Conservation (phyloP, 2,888 invertebrate genomes). For the Branchinecta sandiegonensis region DNA sequence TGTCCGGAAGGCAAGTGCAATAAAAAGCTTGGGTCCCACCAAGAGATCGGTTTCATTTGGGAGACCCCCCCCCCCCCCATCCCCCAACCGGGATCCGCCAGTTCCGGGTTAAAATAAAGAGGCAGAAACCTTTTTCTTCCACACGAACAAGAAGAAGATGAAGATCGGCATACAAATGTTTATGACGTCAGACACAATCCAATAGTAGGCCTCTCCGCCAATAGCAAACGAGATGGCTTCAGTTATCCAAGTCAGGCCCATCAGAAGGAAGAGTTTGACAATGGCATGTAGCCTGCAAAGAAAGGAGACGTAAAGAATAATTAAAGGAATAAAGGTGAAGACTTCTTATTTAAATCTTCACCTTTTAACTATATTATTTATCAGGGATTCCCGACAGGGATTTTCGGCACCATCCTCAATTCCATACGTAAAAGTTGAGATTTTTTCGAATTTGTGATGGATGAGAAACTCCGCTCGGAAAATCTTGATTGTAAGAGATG, state of each 20-base stretch:
- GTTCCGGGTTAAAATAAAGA: neutral
- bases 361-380: too few species aligned
- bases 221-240: slow-evolving; percentile 29
- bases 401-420: too few species aligned
- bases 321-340: too few species aligned
- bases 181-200: slow-evolving; percentile 27
- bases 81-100: neutral
- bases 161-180: slow-evolving; percentile 29
- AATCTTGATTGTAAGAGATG: too few species aligned
- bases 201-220: slow-evolving; percentile 26
- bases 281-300: slow-evolving; percentile 27
- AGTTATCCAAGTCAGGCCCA: slow-evolving; percentile 29
- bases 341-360: too few species aligned
- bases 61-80: neutral
- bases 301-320: neutral
- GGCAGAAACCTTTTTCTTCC: slow-evolving; percentile 29
- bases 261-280: slow-evolving; percentile 28
- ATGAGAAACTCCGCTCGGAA: too few species aligned
- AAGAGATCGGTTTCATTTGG: neutral
- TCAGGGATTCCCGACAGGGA: too few species aligned
- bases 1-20: too few species aligned
- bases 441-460: too few species aligned
- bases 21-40: too few species aligned
- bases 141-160: slow-evolving; percentile 33
- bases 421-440: too few species aligned